Conservation (phyloP, 1,140 invertebrate genomes). For the Cherax quadricarinatus region DNA sequence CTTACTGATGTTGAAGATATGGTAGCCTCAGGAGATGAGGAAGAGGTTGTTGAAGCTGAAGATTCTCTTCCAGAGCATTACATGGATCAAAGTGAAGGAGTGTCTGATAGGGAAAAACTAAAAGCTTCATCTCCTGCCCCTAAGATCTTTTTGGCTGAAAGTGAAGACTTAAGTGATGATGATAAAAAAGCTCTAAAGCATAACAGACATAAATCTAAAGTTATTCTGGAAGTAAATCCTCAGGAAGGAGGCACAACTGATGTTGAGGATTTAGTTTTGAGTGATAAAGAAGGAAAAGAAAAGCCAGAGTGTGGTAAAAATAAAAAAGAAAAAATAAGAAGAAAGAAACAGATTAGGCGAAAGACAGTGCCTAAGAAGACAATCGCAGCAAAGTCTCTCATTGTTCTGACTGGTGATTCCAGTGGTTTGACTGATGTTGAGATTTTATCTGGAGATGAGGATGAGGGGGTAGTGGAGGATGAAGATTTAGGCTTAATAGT, state of each 20-base stretch:
- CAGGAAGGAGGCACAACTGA: constrained; percentile 76
- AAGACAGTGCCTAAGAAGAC: constrained; percentile 48
- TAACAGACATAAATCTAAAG: constrained; percentile 12
- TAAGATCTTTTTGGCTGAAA: constrained; percentile 67
- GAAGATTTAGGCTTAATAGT: constrained; percentile 17
- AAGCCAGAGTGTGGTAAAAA: not conserved
- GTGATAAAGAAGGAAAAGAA: constrained; percentile 76
- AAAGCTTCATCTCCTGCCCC: constrained; percentile 60
- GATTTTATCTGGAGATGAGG: constrained; percentile 67
- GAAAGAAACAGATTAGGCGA: constrained; percentile 50
- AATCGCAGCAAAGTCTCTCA: constrained; percentile 12
- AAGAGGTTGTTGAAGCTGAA: constrained; percentile 56
- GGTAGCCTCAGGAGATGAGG: constrained; percentile 52
- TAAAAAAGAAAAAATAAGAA: constrained; percentile 43
- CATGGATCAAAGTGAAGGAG: constrained; percentile 68
- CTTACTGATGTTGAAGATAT: constrained; percentile 66
- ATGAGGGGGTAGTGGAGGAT: not conserved
- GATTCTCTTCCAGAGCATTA: constrained; percentile 68
- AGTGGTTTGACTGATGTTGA: constrained; percentile 62
- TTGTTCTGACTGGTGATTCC: not conserved
- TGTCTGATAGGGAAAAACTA: constrained; percentile 62
- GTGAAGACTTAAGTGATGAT: constrained; percentile 56
- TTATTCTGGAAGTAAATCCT: not conserved
- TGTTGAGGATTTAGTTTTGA: constrained; percentile 76
- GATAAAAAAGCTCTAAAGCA: not conserved